These are phyloP conservation scores for Tachina fera DNA, from an alignment of 2,888 invertebrate species.

Conservation along the genomic window DNA sequence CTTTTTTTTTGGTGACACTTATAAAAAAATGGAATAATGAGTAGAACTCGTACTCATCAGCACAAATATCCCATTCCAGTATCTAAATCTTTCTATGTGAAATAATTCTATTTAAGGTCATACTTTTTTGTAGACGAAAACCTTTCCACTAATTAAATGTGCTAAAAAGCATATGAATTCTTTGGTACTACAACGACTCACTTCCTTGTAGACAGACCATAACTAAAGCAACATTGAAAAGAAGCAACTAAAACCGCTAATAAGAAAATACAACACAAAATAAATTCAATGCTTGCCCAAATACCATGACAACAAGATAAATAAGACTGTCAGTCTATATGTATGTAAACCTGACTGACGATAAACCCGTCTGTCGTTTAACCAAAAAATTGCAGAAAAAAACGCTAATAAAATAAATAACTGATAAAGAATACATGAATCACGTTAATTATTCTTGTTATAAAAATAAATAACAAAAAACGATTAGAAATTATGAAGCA, in stretches of 20 bases:
- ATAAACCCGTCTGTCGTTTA: conserved; percentile 38
- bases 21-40: background rate
- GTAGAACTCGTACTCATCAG: too few species aligned
- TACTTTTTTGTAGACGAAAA: background rate
- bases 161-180: conserved; percentile 49
- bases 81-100: too few species aligned
- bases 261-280: conserved; percentile 12
- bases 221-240: conserved; percentile 34
- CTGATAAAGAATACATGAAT: conserved; percentile 51
- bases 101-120: background rate
- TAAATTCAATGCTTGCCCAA: conserved; percentile 33
- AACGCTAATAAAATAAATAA: conserved; percentile 26
- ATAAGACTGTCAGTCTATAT: background rate
- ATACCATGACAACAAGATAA: conserved; percentile 34
- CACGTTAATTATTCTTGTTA: background rate
- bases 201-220: conserved; percentile 52
- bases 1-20: background rate
- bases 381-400: conserved; percentile 13
- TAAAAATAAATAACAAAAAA: too few species aligned
- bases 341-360: conserved; percentile 23
- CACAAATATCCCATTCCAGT: too few species aligned
- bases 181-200: background rate
- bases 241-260: conserved; percentile 20
- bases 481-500: background rate
- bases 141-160: conserved; percentile 4